Evolutionary conservation across 2,888 invertebrate species (phyloP).

Genomic region (Synergus itoensis): DNA sequence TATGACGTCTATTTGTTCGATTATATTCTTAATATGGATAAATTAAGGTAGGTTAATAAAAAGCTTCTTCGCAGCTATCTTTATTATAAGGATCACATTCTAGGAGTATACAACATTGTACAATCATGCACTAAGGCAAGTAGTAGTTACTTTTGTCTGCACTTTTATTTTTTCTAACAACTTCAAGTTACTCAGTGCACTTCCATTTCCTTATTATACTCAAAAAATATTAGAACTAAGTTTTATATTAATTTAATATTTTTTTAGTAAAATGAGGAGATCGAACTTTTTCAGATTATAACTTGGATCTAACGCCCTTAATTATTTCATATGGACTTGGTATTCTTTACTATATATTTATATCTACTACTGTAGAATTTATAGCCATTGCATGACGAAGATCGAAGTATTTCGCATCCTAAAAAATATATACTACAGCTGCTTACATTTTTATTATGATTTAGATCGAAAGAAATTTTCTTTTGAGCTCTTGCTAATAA

Average conservation of each 20-base stretch:
- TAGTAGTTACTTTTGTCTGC: constrained; percentile 15
- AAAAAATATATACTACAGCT: neutral
- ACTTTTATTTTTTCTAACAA: neutral
- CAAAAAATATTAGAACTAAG: too few relatives aligned
- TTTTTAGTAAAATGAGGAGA: too few relatives aligned
- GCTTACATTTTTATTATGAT: neutral
- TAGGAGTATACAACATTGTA: constrained; percentile 52
- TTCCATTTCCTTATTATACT: neutral
- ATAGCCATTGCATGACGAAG: neutral
- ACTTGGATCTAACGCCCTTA: too few relatives aligned
- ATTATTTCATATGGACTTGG: too few relatives aligned
- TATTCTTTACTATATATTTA: neutral
- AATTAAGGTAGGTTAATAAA: neutral
- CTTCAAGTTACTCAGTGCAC: neutral
- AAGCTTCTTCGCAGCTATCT: neutral
- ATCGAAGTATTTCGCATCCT: constrained; percentile 3
- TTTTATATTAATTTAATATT: too few relatives aligned
- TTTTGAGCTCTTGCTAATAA: constrained; percentile 7
- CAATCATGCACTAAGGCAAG: constrained; percentile 50
- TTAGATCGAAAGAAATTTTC: neutral
- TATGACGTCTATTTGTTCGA: neutral
- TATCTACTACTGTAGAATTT: constrained; percentile 2
- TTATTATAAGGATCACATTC: constrained; percentile 55
- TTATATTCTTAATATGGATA: neutral
- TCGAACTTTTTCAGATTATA: too few relatives aligned